phyloP scores from a whole-genome alignment of 92 coral and sea anemone genomes.

The Palythoa caribaeorum region DNA sequence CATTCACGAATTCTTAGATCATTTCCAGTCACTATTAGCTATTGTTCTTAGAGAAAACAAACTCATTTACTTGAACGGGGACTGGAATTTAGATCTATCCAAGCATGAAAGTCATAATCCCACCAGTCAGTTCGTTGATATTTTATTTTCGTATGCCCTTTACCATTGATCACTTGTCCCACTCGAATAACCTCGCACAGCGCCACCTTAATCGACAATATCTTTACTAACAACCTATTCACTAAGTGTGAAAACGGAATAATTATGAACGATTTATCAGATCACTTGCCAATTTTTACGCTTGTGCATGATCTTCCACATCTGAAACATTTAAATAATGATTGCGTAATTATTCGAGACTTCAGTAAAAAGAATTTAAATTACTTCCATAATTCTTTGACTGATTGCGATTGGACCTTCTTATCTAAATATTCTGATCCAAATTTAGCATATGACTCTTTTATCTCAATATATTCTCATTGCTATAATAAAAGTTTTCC shows the following conservation, averaged over 20 bases:
- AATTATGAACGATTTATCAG: conserved; percentile 8
- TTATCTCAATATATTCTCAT: conserved; percentile 20
- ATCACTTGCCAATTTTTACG: conserved; percentile 14
- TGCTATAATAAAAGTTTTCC: conserved; percentile 21
- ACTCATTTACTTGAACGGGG: too few species aligned
- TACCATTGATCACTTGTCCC: too few species aligned
- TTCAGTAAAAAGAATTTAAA: conserved; percentile 11
- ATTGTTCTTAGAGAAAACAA: too few species aligned
- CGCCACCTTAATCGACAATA: conserved; percentile 15
- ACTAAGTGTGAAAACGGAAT: conserved; percentile 14
- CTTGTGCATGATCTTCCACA: conserved; percentile 8
- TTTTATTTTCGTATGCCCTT: too few species aligned
- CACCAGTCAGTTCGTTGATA: too few species aligned
- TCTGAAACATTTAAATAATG: conserved; percentile 7
- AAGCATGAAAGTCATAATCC: too few species aligned
- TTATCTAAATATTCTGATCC: conserved; percentile 22
- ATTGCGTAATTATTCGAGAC: conserved; percentile 10
- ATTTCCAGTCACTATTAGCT: too few species aligned
- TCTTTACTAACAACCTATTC: conserved; percentile 13
- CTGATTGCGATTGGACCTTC: conserved; percentile 8
- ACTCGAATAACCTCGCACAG: background rate
- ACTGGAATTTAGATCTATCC: too few species aligned
- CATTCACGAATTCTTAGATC: too few species aligned
- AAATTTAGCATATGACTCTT: conserved; percentile 24
- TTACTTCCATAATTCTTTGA: conserved; percentile 9